Base-by-base conservation (phyloP, 2,113 vertebrate species). In the Lophura nycthemera region DNA sequence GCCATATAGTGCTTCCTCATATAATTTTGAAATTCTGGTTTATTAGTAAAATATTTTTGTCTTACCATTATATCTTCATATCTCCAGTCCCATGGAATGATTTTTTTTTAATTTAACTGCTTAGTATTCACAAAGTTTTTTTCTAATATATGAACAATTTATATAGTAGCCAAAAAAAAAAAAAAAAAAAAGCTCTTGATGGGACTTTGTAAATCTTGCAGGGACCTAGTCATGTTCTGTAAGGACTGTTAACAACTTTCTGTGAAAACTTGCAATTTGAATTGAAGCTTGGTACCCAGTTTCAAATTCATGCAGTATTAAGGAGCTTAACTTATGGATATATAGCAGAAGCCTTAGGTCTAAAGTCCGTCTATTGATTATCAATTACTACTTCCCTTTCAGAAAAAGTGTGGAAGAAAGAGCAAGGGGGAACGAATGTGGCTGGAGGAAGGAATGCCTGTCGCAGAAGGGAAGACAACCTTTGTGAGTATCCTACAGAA, bases 321-420 rank as follows among this genome's bases (percentile, higher is more conserved):
- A 70, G 34, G 3, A 38, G 7, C 54, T 86, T 67, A 43, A 81
- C 60, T 71, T 60, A 74, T 8, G 11, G 24, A 38, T 16, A 8
- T 77, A 9, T 18, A 19, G 56, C 84, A 36, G 34, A 83, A 18
- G 11, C 24, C 32, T 24, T 30, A 76, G 30, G 81, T 29, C 10
- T 54, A 4, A 13, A 61, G 59, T 15, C 5, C 52, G 10, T 3
- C 13, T 3, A 1, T 3, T 54, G 10, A 14, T 0, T 0, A 10
- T 32, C 12, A 90, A 19, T 34, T 80, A 16, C n/a, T 59, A 13
- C 10, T 80, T 32, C 19, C 3, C 2, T 56, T 59, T 64, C 71
- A 38, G 30, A 36, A 88, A 90, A 86, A 5, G 8, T 60, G 27
- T 17, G 27, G 15, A 54, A 16, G 27, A 74, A 93, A 2, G 20